A percentile compares a stretch with the other conserved stretches of the same genome.
These are phyloP conservation scores for Sebastiscus tertius DNA, from an alignment of 2,797 vertebrate genomes.

Conservation along the genomic window DNA sequence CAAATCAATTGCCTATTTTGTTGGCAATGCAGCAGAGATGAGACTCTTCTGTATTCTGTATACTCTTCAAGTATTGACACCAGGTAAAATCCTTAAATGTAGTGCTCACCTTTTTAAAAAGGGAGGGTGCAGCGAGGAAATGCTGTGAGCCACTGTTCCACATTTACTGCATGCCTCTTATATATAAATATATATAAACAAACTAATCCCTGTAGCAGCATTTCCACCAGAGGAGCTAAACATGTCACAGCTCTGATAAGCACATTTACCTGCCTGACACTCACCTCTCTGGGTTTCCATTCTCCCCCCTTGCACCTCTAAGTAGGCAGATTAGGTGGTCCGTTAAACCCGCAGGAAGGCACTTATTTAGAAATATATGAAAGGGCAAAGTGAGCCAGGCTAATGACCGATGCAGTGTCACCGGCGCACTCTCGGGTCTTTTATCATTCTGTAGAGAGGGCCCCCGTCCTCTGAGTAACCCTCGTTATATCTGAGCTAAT, in stretches of 20 bases:
- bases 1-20: conserved; percentile 22
- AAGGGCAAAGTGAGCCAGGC: conserved; percentile 79
- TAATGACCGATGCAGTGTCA: conserved; percentile 83
- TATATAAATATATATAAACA: conserved; percentile 21
- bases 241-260: conserved; percentile 67
- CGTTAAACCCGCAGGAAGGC: conserved; percentile 78
- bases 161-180: conserved; percentile 20
- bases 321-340: conserved; percentile 83
- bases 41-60: background rate
- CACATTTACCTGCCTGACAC: conserved; percentile 72
- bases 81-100: conserved; percentile 40
- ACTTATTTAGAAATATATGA: conserved; percentile 83
- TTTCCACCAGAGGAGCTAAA: conserved; percentile 57
- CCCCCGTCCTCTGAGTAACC: conserved; percentile 82
- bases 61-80: conserved; percentile 34
- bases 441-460: conserved; percentile 76
- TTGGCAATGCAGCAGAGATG: conserved; percentile 24
- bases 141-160: conserved; percentile 10
- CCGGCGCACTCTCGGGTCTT: conserved; percentile 71
- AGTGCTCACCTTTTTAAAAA: conserved; percentile 16
- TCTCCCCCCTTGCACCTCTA: conserved; percentile 57
- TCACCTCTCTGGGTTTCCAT: conserved; percentile 64
- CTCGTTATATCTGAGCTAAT: conserved; percentile 85
- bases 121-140: background rate
- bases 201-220: conserved; percentile 53